Evolutionary conservation across 2,797 vertebrate genomes (phyloP).

Genomic region (Amblyraja radiata): DNA sequence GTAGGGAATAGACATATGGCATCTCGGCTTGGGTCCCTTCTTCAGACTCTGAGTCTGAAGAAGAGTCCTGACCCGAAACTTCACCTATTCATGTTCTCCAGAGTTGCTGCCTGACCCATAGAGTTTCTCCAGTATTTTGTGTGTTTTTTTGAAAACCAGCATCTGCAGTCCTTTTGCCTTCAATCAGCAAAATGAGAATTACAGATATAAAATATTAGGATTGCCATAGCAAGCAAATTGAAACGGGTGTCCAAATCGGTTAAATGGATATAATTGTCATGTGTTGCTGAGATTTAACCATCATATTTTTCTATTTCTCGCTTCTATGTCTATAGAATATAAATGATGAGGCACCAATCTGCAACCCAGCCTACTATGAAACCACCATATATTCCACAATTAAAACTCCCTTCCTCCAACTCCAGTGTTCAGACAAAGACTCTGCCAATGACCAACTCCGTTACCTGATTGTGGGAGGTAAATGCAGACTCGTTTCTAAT

Average conservation of each 20-base stretch:
- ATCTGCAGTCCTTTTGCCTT: no score
- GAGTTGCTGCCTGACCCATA: no score
- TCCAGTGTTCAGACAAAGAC: constrained; percentile 49
- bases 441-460: constrained; percentile 45
- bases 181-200: neutral
- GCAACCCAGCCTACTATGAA: constrained; percentile 45
- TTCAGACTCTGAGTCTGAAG: no score
- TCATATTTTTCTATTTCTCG: neutral
- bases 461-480: constrained; percentile 47
- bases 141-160: no score
- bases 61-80: no score
- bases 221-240: neutral
- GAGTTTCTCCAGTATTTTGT: no score
- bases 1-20: no score
- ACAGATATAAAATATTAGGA: neutral
- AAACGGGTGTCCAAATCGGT: neutral
- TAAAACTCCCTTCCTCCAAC: constrained; percentile 43
- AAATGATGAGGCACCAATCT: constrained; percentile 45
- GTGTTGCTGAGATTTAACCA: neutral
- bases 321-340: constrained; percentile 40
- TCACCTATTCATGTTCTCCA: no score
- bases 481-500: neutral
- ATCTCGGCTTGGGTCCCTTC: no score
- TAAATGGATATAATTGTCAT: neutral
- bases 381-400: constrained; percentile 42